Evolutionary conservation across 2,113 vertebrate species (phyloP).

Genomic region (Centropristis striata): DNA sequence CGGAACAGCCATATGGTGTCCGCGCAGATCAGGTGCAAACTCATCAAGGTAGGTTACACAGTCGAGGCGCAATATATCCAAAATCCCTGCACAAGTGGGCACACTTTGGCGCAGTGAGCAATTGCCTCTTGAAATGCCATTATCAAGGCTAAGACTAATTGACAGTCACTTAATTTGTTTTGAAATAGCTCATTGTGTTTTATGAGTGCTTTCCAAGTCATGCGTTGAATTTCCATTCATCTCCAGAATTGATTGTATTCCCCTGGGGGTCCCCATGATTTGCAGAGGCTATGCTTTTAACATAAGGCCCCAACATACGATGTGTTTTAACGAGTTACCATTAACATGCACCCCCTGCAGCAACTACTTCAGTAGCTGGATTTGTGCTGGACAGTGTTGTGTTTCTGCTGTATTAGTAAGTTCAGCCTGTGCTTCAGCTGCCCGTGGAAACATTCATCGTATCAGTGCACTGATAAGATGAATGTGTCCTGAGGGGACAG

Average conservation of each 20-base stretch:
- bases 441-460: too few species aligned
- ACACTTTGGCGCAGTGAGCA: conserved; percentile 25
- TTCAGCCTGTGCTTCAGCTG: conserved; percentile 48
- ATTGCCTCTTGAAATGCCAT: neutral
- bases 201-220: conserved; percentile 46
- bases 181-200: conserved; percentile 60
- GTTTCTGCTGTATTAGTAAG: conserved; percentile 2
- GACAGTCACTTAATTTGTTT: conserved; percentile 23
- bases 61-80: neutral
- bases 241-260: conserved; percentile 46
- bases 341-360: conserved; percentile 19
- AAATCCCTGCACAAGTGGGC: neutral
- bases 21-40: conserved; percentile 93
- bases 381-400: neutral
- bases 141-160: conserved; percentile 10
- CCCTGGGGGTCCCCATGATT: conserved; percentile 31
- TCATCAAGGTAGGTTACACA: conserved; percentile 87
- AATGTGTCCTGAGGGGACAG: conserved; percentile 38
- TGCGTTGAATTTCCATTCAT: conserved; percentile 61
- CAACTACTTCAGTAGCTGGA: conserved; percentile 13
- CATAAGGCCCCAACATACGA: neutral
- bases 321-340: conserved; percentile 42
- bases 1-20: conserved; percentile 95
- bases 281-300: conserved; percentile 14
- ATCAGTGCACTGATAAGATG: conserved; percentile 43